phyloP scores from a whole-genome alignment of 1,140 invertebrate species.

The Nomia melanderi region DNA sequence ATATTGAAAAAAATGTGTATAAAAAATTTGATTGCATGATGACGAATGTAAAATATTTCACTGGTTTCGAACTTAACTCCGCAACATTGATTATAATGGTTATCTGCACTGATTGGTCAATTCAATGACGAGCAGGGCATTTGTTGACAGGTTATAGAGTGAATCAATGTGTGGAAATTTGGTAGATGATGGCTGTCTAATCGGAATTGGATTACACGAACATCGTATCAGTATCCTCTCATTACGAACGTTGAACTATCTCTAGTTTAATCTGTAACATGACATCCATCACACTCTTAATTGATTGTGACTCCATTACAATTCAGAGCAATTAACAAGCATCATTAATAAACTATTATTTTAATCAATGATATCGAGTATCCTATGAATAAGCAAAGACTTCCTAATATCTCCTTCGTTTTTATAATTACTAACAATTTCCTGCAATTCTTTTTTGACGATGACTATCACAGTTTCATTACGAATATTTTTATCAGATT shows the following conservation, averaged over 20 bases:
- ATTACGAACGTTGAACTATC: slow-evolving; percentile 22
- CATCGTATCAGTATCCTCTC: slow-evolving; percentile 25
- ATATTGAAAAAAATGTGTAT: too few relatives aligned
- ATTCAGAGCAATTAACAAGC: neutral
- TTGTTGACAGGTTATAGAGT: neutral
- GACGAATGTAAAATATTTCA: too few relatives aligned
- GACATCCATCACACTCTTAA: neutral
- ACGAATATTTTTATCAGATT: too few relatives aligned
- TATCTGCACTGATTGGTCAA: neutral
- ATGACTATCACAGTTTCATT: too few relatives aligned
- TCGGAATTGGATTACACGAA: slow-evolving; percentile 21
- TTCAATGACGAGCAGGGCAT: neutral
- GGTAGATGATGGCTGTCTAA: slow-evolving; percentile 12
- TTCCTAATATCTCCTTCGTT: too few relatives aligned
- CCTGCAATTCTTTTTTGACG: too few relatives aligned
- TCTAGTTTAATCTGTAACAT: slow-evolving; percentile 15
- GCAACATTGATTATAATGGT: too few relatives aligned
- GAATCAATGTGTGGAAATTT: slow-evolving; percentile 24
- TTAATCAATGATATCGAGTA: too few relatives aligned
- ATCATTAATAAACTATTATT: neutral
- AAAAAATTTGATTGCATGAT: too few relatives aligned
- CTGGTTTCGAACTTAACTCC: too few relatives aligned
- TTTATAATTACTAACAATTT: too few relatives aligned
- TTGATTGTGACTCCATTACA: neutral
- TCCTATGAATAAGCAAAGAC: too few relatives aligned